Percentiles rank a stretch among this genome's conserved stretches.
These are phyloP conservation scores for Mionectes macconnelli DNA, from an alignment of 2,113 vertebrate genomes.

Conservation along the genomic window DNA sequence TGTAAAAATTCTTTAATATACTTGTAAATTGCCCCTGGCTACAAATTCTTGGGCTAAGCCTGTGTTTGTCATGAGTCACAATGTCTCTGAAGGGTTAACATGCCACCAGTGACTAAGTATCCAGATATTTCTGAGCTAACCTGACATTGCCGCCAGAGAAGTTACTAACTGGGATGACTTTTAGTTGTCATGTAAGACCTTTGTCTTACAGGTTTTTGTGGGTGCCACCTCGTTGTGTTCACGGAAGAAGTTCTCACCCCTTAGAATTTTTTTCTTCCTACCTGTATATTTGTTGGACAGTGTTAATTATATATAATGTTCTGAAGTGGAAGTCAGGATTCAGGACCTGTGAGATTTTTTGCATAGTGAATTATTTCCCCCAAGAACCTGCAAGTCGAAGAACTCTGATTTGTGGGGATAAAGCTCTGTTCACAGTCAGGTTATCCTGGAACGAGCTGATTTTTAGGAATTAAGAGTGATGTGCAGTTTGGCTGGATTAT, in stretches of 20 bases:
- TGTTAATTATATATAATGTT: background rate
- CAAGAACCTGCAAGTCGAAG: background rate
- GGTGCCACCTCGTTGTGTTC: background rate
- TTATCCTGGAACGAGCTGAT: background rate
- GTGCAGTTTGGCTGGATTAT: background rate
- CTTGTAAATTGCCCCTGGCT: background rate
- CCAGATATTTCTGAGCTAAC: background rate
- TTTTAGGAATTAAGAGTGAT: background rate
- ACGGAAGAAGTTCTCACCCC: background rate
- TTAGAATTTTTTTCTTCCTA: background rate
- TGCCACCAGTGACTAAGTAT: background rate
- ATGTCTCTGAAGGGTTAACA: background rate
- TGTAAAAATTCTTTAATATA: background rate
- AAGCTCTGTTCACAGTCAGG: background rate
- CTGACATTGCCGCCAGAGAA: background rate
- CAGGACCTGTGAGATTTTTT: background rate
- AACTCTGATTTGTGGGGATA: background rate
- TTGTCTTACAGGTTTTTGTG: background rate
- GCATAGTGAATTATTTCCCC: background rate
- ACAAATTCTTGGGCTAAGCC: background rate
- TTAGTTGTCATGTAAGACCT: background rate
- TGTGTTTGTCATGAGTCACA: fast-evolving
- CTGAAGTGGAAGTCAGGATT: background rate
- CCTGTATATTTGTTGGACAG: background rate
- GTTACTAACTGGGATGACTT: background rate